Conservation (phyloP, 2,888 invertebrate genomes). For the Chirona hameri region DNA sequence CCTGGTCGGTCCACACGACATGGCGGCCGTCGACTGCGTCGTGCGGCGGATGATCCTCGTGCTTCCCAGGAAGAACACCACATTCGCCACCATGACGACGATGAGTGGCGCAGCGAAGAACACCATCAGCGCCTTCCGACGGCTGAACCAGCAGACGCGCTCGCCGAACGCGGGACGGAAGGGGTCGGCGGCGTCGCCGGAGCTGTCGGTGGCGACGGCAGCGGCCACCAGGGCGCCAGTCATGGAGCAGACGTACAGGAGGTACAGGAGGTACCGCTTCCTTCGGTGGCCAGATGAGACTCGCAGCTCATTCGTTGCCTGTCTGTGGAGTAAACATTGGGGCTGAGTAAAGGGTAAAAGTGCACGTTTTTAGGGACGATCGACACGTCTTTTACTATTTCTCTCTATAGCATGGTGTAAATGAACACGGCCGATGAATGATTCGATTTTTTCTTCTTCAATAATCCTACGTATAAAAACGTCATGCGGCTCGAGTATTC, state of each 20-base stretch:
- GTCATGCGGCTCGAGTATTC: too few relatives aligned
- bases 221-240: conserved; percentile 41
- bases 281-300: conserved; percentile 48
- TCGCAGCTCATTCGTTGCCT: conserved; percentile 50
- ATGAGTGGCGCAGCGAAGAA: conserved; percentile 53
- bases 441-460: too few relatives aligned
- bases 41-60: conserved; percentile 49
- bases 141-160: conserved; percentile 52
- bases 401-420: too few relatives aligned
- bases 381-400: too few relatives aligned
- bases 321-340: conserved; percentile 35
- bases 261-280: conserved; percentile 49
- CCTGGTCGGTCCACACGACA: neutral
- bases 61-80: conserved; percentile 49
- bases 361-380: too few relatives aligned
- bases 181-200: conserved; percentile 24
- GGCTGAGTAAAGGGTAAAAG: neutral
- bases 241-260: conserved; percentile 49
- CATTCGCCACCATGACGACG: conserved; percentile 48
- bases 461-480: too few relatives aligned
- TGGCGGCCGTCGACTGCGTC: neutral
- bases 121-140: conserved; percentile 49
- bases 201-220: conserved; percentile 30
- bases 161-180: conserved; percentile 33
- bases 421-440: too few relatives aligned